Percentiles rank a stretch among this genome's conserved stretches.
These are phyloP conservation scores for Girardinichthys multiradiatus DNA, from an alignment of 2,113 vertebrate genomes.

Conservation along the genomic window DNA sequence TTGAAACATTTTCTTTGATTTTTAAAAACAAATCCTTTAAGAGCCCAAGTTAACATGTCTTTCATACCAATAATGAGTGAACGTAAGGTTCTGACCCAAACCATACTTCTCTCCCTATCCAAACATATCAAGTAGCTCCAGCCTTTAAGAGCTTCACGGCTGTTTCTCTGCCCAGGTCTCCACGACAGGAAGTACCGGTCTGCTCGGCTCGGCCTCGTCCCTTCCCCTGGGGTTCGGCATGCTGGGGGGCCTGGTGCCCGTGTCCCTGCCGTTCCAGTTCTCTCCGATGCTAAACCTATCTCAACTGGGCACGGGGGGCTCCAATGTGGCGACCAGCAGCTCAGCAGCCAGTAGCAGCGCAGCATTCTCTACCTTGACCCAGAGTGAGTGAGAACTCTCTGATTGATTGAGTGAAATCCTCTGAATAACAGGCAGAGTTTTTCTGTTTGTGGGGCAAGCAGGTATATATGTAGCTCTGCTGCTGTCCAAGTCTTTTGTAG, in stretches of 20 bases:
- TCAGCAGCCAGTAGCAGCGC: slow-evolving; percentile 72
- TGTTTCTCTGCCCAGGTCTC: slow-evolving; percentile 83
- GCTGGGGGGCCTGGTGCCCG: slow-evolving; percentile 96
- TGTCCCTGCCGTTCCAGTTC: slow-evolving; percentile 97
- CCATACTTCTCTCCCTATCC: no score
- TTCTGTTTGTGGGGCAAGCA: neutral
- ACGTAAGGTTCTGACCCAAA: no score
- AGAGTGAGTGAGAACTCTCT: slow-evolving; percentile 85
- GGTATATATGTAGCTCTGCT: slow-evolving; percentile 10
- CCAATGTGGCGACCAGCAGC: slow-evolving; percentile 74
- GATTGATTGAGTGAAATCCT: no score
- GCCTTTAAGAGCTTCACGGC: no score
- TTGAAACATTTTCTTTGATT: no score
- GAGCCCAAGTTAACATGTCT: no score
- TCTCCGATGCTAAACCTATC: slow-evolving; percentile 90
- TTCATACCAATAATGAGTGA: no score
- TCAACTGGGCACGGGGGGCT: slow-evolving; percentile 80
- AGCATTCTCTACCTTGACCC: slow-evolving; percentile 74
- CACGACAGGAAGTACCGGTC: slow-evolving; percentile 82
- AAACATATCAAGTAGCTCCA: no score
- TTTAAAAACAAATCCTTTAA: no score
- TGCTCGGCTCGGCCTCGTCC: slow-evolving; percentile 87
- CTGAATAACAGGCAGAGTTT: neutral
- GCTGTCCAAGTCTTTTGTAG: slow-evolving; percentile 35
- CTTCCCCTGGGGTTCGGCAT: slow-evolving; percentile 95